Evolutionary conservation across 1,140 invertebrate species (phyloP).

Genomic region (Brachionus sp.): DNA sequence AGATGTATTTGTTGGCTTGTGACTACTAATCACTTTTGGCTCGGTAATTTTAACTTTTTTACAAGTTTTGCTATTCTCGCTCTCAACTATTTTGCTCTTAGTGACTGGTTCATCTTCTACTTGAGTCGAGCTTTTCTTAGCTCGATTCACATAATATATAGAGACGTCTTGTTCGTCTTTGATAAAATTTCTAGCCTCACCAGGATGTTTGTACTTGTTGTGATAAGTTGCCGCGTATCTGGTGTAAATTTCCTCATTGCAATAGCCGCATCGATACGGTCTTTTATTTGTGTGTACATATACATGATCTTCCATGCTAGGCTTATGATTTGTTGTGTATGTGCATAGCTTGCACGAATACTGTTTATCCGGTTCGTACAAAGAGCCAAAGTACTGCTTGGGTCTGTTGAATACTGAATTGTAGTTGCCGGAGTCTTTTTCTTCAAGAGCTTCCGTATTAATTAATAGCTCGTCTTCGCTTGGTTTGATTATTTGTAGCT

Average conservation of each 20-base stretch:
- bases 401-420: slow-evolving; percentile 24
- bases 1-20: neutral
- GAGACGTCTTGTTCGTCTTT: slow-evolving; percentile 34
- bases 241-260: slow-evolving; percentile 44
- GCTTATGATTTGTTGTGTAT: slow-evolving; percentile 43
- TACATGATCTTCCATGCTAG: slow-evolving; percentile 46
- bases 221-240: slow-evolving; percentile 46
- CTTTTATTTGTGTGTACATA: slow-evolving; percentile 41
- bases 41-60: neutral
- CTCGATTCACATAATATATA: slow-evolving; percentile 43
- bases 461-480: neutral
- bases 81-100: neutral
- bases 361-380: slow-evolving; percentile 46
- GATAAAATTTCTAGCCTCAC: slow-evolving; percentile 42
- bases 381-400: slow-evolving; percentile 43
- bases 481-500: neutral
- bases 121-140: neutral
- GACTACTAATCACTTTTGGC: neutral
- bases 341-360: slow-evolving; percentile 45
- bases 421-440: neutral
- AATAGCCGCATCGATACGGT: slow-evolving; percentile 45
- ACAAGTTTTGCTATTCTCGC: neutral
- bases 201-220: slow-evolving; percentile 45
- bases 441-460: neutral
- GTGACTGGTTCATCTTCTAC: neutral